Evolutionary conservation across 2,888 invertebrate genomes (phyloP).

Genomic region (Leptinotarsa juncta): DNA sequence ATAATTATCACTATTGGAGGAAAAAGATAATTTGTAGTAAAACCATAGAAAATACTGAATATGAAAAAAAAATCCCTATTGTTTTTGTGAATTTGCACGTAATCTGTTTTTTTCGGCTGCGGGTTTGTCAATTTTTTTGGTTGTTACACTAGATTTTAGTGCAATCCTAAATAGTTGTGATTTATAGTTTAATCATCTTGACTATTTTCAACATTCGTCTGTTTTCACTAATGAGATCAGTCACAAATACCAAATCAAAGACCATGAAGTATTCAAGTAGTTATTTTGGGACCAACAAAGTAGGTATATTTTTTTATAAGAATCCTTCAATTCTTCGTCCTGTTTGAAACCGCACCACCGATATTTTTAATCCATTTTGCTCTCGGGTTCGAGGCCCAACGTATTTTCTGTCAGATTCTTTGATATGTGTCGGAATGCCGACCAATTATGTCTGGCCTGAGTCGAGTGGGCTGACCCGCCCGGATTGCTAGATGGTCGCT

Average conservation of each 20-base stretch:
- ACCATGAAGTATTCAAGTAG: background rate
- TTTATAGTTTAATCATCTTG: no score
- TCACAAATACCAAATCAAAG: background rate
- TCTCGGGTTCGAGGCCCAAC: slow-evolving; percentile 50
- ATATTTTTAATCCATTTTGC: slow-evolving; percentile 7
- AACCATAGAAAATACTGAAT: no score
- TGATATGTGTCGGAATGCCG: slow-evolving; percentile 63
- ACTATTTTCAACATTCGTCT: no score
- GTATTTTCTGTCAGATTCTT: slow-evolving; percentile 58
- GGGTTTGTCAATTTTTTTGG: no score
- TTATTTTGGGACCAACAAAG: background rate
- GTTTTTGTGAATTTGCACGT: no score
- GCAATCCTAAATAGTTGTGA: no score
- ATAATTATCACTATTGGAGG: no score
- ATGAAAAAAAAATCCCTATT: no score
- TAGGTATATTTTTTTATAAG: background rate
- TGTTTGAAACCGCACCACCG: background rate
- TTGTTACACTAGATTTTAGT: no score
- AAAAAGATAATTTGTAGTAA: no score
- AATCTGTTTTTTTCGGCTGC: no score
- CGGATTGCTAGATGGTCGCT: slow-evolving; percentile 49
- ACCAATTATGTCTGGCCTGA: slow-evolving; percentile 63
- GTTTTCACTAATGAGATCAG: no score
- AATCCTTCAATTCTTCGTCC: slow-evolving; percentile 1
- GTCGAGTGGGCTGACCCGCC: slow-evolving; percentile 62